Percentiles rank a stretch among this genome's conserved stretches.
These are phyloP conservation scores for Drosophila azteca DNA, from an alignment of 1,140 invertebrate genomes.

Conservation along the genomic window DNA sequence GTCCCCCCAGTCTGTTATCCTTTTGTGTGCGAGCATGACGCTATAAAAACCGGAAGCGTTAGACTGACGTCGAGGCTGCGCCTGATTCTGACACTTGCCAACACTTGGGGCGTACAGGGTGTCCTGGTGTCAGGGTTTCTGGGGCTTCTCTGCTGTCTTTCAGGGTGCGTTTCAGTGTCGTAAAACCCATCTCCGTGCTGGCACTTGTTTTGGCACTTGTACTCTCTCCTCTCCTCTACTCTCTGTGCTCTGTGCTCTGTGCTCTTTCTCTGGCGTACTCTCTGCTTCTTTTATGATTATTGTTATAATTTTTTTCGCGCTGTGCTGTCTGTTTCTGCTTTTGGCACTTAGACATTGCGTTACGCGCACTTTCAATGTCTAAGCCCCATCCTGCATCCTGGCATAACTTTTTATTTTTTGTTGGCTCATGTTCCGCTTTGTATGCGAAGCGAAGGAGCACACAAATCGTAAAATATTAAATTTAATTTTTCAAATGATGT, in stretches of 20 bases:
- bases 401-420: constrained; percentile 72
- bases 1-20: constrained; percentile 25
- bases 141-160: constrained; percentile 46
- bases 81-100: constrained; percentile 79
- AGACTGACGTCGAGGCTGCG: constrained; percentile 52
- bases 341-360: constrained; percentile 72
- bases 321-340: constrained; percentile 54
- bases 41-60: constrained; percentile 78
- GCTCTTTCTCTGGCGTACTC: too few relatives aligned
- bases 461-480: constrained; percentile 82
- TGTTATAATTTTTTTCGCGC: constrained; percentile 70
- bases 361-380: constrained; percentile 56
- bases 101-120: constrained; percentile 74
- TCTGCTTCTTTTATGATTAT: constrained; percentile 75
- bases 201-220: constrained; percentile 54
- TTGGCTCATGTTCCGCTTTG: constrained; percentile 54
- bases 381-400: neutral
- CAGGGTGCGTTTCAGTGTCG: constrained; percentile 36
- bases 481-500: constrained; percentile 82
- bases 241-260: constrained; percentile 58
- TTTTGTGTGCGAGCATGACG: constrained; percentile 5
- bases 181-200: constrained; percentile 56
- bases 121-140: constrained; percentile 38
- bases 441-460: constrained; percentile 34
- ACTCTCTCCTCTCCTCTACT: constrained; percentile 26